Evolutionary conservation across 2,888 invertebrate species (phyloP).

Genomic region (Scelioninae gen. 1): DNA sequence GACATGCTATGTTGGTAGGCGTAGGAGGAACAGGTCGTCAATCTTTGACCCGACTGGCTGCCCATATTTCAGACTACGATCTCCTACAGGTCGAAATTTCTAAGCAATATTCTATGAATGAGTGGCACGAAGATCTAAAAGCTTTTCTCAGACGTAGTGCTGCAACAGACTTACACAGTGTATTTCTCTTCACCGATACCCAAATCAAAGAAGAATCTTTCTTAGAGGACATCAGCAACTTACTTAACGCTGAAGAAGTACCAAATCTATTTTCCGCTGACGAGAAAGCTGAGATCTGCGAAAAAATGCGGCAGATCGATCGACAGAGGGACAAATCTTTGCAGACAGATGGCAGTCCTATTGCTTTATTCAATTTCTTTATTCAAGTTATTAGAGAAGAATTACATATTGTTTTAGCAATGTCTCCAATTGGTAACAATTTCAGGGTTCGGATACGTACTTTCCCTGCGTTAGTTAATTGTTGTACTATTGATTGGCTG

Average conservation of each 20-base stretch:
- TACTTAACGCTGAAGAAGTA: conserved; percentile 96
- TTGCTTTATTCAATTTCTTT: conserved; percentile 96
- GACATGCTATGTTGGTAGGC: conserved; percentile 95
- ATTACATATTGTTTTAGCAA: conserved; percentile 93
- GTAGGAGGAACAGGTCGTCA: conserved; percentile 97
- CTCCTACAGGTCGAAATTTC: conserved; percentile 96
- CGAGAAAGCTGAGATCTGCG: conserved; percentile 95
- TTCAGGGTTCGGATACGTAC: conserved; percentile 93
- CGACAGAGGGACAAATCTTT: conserved; percentile 93
- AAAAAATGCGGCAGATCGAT: conserved; percentile 96
- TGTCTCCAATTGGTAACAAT: conserved; percentile 96
- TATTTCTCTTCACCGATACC: conserved; percentile 95
- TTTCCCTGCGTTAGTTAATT: conserved; percentile 96
- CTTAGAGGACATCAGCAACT: conserved; percentile 95
- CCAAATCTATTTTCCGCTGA: conserved; percentile 94
- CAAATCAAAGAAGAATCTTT: conserved; percentile 98
- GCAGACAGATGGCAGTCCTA: conserved; percentile 96
- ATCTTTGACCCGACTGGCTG: conserved; percentile 93
- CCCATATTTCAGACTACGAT: conserved; percentile 97
- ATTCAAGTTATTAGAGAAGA: conserved; percentile 94
- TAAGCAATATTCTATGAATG: conserved; percentile 91
- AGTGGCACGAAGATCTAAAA: conserved; percentile 97
- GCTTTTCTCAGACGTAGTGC: conserved; percentile 91
- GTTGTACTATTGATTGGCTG: conserved; percentile 98
- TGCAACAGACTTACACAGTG: conserved; percentile 92